Conservation (phyloP, 2,113 vertebrate species). For the Oriolus oriolus region DNA sequence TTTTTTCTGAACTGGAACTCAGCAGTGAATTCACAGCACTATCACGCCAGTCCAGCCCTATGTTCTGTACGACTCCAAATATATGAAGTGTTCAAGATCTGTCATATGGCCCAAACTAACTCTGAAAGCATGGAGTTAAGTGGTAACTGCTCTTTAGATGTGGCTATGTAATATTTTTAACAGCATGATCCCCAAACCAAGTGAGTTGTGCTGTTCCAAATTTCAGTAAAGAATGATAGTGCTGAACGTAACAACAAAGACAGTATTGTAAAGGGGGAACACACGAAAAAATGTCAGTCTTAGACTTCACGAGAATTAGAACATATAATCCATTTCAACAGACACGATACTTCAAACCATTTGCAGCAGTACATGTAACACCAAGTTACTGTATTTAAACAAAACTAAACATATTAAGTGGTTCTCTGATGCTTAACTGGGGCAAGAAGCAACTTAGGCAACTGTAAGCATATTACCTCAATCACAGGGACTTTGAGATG, state of each 20-base stretch:
- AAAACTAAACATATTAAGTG: background rate
- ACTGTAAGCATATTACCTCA: background rate
- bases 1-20: background rate
- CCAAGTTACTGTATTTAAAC: background rate
- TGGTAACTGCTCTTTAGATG: background rate
- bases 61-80: background rate
- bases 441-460: background rate
- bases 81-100: background rate
- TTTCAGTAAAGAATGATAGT: background rate
- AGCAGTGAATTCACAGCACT: background rate
- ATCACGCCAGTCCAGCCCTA: background rate
- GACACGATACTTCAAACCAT: background rate
- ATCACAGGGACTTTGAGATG: background rate
- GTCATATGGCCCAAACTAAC: background rate
- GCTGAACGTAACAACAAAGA: background rate
- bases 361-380: background rate
- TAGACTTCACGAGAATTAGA: background rate
- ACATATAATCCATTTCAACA: background rate
- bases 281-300: background rate
- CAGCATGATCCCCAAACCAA: background rate
- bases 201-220: background rate
- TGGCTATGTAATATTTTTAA: slow-evolving; percentile 10
- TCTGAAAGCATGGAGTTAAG: background rate
- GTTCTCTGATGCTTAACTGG: background rate
- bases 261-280: background rate